These are phyloP conservation scores for Onychostoma macrolepis DNA, from an alignment of 2,113 vertebrate species.

Conservation along the genomic window DNA sequence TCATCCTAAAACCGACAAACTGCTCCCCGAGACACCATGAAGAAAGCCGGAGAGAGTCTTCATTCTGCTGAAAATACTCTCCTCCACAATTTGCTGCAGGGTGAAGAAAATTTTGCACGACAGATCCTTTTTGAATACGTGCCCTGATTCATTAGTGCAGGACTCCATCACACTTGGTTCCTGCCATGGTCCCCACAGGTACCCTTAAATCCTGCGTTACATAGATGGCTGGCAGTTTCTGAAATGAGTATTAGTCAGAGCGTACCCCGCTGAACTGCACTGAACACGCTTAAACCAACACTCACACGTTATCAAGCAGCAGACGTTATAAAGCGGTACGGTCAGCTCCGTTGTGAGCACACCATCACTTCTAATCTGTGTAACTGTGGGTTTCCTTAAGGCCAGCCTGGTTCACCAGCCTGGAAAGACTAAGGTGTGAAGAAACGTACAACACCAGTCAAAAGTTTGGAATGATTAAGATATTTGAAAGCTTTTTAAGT, in stretches of 20 bases:
- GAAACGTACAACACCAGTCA: neutral
- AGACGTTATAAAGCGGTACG: conserved; percentile 15
- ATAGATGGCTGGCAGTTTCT: conserved; percentile 42
- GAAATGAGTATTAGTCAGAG: conserved; percentile 52
- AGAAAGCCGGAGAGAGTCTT: neutral
- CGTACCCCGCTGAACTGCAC: conserved; percentile 35
- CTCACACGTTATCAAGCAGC: conserved; percentile 33
- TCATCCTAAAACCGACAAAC: conserved; percentile 11
- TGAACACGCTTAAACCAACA: conserved; percentile 54
- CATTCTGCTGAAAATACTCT: conserved; percentile 16
- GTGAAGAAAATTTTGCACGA: neutral
- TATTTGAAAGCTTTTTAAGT: too few relatives aligned
- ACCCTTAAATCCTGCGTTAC: conserved; percentile 21
- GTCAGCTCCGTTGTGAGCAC: conserved; percentile 35
- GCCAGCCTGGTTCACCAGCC: conserved; percentile 26
- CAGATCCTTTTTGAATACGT: conserved; percentile 32
- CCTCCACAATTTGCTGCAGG: neutral
- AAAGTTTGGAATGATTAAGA: neutral
- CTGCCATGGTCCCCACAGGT: conserved; percentile 30
- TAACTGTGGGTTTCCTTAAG: conserved; percentile 35
- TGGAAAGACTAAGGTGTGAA: conserved; percentile 16
- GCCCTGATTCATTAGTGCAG: conserved; percentile 36
- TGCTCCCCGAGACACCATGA: neutral
- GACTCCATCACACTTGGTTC: conserved; percentile 32
- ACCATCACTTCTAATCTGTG: conserved; percentile 53